Percentiles rank a stretch among this genome's conserved stretches.
phyloP scores from a whole-genome alignment of 2,888 invertebrate species.

The Lycophotia porphyrea region DNA sequence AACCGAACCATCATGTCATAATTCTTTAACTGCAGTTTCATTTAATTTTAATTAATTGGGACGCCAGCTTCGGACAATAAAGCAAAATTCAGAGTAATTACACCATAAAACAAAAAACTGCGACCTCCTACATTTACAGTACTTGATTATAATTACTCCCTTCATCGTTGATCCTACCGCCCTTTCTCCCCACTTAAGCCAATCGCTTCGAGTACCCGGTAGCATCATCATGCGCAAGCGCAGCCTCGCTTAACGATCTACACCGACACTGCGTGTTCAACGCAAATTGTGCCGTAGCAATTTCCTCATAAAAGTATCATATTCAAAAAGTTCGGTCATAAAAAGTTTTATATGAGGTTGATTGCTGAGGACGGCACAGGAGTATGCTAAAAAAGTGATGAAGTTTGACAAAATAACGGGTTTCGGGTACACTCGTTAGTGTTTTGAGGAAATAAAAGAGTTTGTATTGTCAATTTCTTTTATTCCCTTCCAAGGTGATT shows the following conservation, averaged over 20 bases:
- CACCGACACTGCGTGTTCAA: slow-evolving; percentile 68
- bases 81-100: slow-evolving; percentile 18
- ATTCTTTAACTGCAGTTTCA: slow-evolving; percentile 26
- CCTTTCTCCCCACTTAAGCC: slow-evolving; percentile 56
- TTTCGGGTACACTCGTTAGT: slow-evolving; percentile 40
- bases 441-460: slow-evolving; percentile 36
- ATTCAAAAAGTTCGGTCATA: slow-evolving; percentile 51
- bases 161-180: slow-evolving; percentile 50
- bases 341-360: slow-evolving; percentile 52
- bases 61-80: slow-evolving; percentile 10
- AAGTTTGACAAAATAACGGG: slow-evolving; percentile 54
- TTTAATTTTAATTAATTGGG: slow-evolving; percentile 36
- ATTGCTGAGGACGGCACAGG: slow-evolving; percentile 35
- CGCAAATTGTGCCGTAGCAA: slow-evolving; percentile 70
- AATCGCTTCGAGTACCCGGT: slow-evolving; percentile 66
- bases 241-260: slow-evolving; percentile 71
- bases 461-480: slow-evolving; percentile 38
- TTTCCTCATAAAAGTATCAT: slow-evolving; percentile 66
- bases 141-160: slow-evolving; percentile 42
- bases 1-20: not conserved
- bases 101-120: slow-evolving; percentile 30
- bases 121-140: slow-evolving; percentile 18
- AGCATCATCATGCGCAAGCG: slow-evolving; percentile 68
- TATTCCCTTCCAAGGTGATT: slow-evolving; percentile 7
- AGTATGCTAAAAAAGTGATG: slow-evolving; percentile 53